Percentiles rank a stretch among this genome's conserved stretches.
These are phyloP conservation scores for Myotis planiceps DNA, from an alignment of 2,797 vertebrate genomes.

Conservation along the genomic window DNA sequence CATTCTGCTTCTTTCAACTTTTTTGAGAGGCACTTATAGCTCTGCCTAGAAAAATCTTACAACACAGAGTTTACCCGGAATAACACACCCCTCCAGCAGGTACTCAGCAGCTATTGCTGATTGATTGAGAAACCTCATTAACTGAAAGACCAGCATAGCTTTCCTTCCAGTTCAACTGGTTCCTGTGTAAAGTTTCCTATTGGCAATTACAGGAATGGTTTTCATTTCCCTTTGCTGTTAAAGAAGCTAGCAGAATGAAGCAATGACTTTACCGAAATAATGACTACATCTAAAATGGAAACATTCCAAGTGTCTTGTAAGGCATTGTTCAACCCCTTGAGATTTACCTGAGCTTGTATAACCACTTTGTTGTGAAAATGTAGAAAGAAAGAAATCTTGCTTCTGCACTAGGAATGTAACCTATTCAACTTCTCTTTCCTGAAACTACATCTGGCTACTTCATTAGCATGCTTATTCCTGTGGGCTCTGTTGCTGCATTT, in stretches of 20 bases:
- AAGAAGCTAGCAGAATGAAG: constrained; percentile 66
- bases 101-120: not conserved
- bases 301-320: constrained; percentile 43
- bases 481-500: constrained; percentile 26
- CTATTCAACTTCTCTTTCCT: not conserved
- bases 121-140: constrained; percentile 68
- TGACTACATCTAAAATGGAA: constrained; percentile 66
- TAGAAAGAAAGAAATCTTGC: constrained; percentile 30
- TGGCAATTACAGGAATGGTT: constrained; percentile 64
- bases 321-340: constrained; percentile 62
- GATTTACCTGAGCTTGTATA: constrained; percentile 54
- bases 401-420: not conserved
- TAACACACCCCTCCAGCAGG: not conserved
- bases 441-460: not conserved
- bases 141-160: not conserved
- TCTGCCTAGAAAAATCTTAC: not conserved
- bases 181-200: constrained; percentile 34
- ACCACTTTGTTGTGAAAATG: constrained; percentile 42
- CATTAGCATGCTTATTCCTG: constrained; percentile 21
- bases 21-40: not conserved
- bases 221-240: constrained; percentile 72
- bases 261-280: constrained; percentile 69
- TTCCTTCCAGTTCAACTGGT: constrained; percentile 53
- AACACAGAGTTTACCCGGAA: not conserved
- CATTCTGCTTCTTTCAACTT: not conserved